Evolutionary conservation across 2,888 invertebrate species (phyloP), one percentile per base, ranked within the genome.

Genomic region (Drosophila sordidula): DNA sequence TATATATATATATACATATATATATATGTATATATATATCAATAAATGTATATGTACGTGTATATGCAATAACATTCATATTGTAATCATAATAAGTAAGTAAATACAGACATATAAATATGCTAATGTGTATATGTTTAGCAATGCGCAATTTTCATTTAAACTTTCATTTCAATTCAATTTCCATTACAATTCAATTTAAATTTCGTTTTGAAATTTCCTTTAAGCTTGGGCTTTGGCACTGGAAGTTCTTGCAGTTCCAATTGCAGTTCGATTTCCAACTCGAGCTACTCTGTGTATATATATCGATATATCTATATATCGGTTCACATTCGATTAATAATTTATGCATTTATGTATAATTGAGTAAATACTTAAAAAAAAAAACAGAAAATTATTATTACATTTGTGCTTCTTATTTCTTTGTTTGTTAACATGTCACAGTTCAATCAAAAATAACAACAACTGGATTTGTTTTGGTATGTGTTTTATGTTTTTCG

Each of bases 21-120:
- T 72, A 67, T 63, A 70, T 80, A 56, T 80, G 62, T 63, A 70
- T 78, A 56, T 80, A 64, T 51, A 62, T 62, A 74, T 74, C 54
- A 55, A 74, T 78, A 68, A 50, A 59, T 77, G 69, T 52, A 68
- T 67, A 52, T 73, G 34, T 73, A 50, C 47, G 72, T 84, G 81
- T 80, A 88, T 87, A 83, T 88, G 87, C 87, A 84, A 87, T 87
- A 88, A 83, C 83, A 83, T 83, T 87, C 66, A 82, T 80, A 87
- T 82, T 65, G 61, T 86, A 87, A 87, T 87, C 58, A 83, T 74
- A 80, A 78, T 84, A 75, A 82, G 75, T 81, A 90, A 89, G 69
- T 78, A 78, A 78, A 68, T 74, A 75, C 61, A 79, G 79, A 76
- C 89, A 70, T 78, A 71, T 81, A 74, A 86, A 83, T 84, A 70